Evolutionary conservation across 1,140 invertebrate genomes (phyloP).

Genomic region (Drosophila rufa): DNA sequence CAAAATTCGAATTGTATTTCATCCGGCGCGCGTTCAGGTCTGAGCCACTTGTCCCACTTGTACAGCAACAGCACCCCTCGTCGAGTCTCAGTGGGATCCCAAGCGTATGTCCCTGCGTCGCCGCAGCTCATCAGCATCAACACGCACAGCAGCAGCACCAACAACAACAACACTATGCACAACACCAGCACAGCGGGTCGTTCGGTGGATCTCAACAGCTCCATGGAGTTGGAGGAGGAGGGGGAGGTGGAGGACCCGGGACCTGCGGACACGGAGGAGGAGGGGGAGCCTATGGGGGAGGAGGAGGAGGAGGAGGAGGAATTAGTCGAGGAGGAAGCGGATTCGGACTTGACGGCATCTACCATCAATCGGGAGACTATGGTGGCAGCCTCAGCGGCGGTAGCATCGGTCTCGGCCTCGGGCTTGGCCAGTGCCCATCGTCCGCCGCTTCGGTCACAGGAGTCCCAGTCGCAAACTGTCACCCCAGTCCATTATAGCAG

Average conservation of each 20-base stretch:
- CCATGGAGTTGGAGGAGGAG: conserved; percentile 84
- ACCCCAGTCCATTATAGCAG: conserved; percentile 85
- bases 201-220: conserved; percentile 85
- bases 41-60: conserved; percentile 85
- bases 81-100: conserved; percentile 85
- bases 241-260: conserved; percentile 63
- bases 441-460: conserved; percentile 83
- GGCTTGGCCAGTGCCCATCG: conserved; percentile 77
- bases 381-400: conserved; percentile 71
- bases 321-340: conserved; percentile 84
- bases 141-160: conserved; percentile 72
- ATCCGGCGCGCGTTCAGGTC: conserved; percentile 68
- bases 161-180: conserved; percentile 71
- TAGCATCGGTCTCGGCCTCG: conserved; percentile 65
- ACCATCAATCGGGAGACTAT: conserved; percentile 85
- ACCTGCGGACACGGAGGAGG: conserved; percentile 75
- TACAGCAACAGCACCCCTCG: conserved; percentile 85
- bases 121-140: conserved; percentile 82
- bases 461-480: conserved; percentile 85
- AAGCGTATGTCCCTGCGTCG: conserved; percentile 84
- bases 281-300: conserved; percentile 78
- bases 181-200: conserved; percentile 72
- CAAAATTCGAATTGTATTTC: conserved; percentile 37
- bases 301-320: conserved; percentile 76
- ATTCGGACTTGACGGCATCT: conserved; percentile 85